Evolutionary conservation across 2,113 vertebrate species (phyloP).

Genomic region (Crotalus viridis): DNA sequence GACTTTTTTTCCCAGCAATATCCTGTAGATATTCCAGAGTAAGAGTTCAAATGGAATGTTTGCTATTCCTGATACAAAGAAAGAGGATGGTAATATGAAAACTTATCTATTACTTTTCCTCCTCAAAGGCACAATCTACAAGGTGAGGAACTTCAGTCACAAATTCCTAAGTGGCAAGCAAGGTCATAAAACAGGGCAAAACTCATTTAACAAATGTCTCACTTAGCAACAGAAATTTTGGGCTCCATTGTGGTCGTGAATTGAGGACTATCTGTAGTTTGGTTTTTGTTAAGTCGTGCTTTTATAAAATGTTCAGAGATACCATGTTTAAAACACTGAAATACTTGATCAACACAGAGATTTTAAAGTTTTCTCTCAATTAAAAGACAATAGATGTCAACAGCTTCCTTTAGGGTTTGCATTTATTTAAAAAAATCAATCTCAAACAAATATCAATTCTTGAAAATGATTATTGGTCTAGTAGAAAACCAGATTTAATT

Average conservation of each 20-base stretch:
- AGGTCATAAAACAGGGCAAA: too few relatives aligned
- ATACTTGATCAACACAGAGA: background rate
- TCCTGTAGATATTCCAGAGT: background rate
- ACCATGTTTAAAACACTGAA: background rate
- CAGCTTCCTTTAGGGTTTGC: background rate
- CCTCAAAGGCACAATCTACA: slow-evolving; percentile 38
- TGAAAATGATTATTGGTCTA: background rate
- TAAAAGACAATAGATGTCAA: background rate
- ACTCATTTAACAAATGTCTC: too few relatives aligned
- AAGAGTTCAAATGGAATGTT: background rate
- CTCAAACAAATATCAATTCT: background rate
- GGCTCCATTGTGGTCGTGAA: too few relatives aligned
- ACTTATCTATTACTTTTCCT: slow-evolving; percentile 10
- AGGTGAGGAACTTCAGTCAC: slow-evolving; percentile 26
- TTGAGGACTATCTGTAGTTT: background rate
- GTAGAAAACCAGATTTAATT: background rate
- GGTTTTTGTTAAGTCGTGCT: background rate
- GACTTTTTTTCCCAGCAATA: background rate
- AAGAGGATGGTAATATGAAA: background rate
- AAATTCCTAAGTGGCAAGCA: background rate
- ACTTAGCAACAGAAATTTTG: too few relatives aligned
- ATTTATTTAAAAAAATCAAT: background rate
- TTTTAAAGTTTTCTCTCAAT: background rate
- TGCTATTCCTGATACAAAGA: background rate
- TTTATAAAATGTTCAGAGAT: background rate